phyloP scores from a whole-genome alignment of 2,113 vertebrate species.

The Meriones unguiculatus region DNA sequence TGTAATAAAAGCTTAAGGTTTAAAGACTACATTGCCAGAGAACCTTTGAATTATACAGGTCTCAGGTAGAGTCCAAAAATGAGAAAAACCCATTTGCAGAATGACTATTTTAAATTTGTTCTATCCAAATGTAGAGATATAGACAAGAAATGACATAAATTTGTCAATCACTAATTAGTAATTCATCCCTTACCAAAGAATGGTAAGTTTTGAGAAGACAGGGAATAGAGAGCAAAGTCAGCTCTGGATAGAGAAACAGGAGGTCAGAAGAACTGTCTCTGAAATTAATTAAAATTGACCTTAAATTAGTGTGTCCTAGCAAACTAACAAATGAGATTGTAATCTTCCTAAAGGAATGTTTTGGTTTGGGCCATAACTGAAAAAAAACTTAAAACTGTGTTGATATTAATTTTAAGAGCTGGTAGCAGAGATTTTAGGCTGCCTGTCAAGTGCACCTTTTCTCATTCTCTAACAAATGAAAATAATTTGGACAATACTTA shows the following conservation, averaged over 20 bases:
- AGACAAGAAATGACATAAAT: conserved; percentile 12
- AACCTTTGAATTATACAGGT: neutral
- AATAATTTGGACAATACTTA: neutral
- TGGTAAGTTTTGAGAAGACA: conserved; percentile 16
- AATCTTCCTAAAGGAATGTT: neutral
- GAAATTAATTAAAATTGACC: too few relatives aligned
- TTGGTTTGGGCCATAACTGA: neutral
- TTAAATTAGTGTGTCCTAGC: conserved; percentile 10
- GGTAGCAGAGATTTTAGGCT: neutral
- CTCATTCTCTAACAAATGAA: neutral
- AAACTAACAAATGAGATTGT: conserved; percentile 14
- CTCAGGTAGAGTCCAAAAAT: neutral
- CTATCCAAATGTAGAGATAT: neutral
- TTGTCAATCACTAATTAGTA: conserved; percentile 34
- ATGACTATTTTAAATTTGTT: conserved; percentile 28
- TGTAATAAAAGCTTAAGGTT: neutral
- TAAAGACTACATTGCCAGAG: neutral
- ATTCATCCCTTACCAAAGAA: conserved; percentile 34
- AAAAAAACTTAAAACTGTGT: neutral
- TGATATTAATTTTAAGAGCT: neutral
- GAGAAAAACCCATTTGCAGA: neutral
- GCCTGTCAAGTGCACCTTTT: neutral
- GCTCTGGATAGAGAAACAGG: neutral
- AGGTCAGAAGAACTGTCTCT: neutral
- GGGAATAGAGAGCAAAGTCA: neutral